Evolutionary conservation across 2,113 vertebrate genomes (phyloP).

Genomic region (Mionectes macconnelli): DNA sequence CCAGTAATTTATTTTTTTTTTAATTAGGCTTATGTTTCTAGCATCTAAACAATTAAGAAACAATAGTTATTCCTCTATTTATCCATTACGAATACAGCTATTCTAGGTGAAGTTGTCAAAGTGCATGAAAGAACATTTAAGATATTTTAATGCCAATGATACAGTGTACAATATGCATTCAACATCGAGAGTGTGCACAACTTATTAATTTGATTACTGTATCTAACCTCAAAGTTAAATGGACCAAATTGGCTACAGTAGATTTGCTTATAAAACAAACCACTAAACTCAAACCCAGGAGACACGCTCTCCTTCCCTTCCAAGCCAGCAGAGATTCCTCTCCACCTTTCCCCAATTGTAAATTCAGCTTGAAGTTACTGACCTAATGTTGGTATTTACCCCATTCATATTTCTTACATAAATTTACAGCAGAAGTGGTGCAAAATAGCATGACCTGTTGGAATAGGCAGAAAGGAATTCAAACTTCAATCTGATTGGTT

Average conservation of each 20-base stretch:
- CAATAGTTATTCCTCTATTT: background rate
- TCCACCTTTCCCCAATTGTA: background rate
- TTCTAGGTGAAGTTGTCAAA: background rate
- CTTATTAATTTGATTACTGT: background rate
- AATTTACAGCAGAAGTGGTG: constrained; percentile 24
- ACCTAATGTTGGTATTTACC: background rate
- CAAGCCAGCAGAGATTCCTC: background rate
- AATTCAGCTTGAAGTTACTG: background rate
- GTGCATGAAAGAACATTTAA: background rate
- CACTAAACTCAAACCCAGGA: background rate
- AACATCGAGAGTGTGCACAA: background rate
- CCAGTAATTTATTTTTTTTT: background rate
- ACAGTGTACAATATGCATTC: background rate
- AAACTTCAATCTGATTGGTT: constrained; percentile 87
- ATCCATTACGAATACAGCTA: background rate
- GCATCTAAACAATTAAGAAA: background rate
- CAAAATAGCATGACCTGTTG: constrained; percentile 50
- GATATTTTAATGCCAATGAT: background rate
- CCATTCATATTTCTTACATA: background rate
- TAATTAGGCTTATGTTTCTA: background rate
- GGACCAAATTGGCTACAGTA: background rate
- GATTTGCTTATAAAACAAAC: background rate
- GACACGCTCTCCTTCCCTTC: background rate
- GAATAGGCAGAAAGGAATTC: constrained; percentile 70
- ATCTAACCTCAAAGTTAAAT: background rate